Conservation (phyloP, 2,797 vertebrate species). For the Sitta carolinensis region DNA sequence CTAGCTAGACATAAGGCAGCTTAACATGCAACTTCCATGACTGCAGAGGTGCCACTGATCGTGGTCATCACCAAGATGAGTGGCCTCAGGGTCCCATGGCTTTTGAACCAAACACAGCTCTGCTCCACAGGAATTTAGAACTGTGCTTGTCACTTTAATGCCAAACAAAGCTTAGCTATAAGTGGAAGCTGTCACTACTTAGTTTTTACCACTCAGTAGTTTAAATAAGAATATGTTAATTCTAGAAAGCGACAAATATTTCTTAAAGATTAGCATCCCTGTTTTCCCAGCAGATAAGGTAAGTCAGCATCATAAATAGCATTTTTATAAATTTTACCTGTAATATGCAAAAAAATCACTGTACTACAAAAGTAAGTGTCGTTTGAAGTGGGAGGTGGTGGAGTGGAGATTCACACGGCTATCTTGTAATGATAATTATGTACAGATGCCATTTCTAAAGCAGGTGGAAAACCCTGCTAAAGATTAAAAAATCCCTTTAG, state of each 20-base stretch:
- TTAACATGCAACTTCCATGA: background rate
- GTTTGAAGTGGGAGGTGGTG: background rate
- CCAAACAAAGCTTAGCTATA: background rate
- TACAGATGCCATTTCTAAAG: background rate
- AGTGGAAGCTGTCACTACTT: background rate
- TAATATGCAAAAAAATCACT: accelerated
- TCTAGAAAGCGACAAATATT: background rate
- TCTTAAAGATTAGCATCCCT: background rate
- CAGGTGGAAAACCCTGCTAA: background rate
- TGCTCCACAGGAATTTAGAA: background rate
- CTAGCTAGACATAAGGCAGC: background rate
- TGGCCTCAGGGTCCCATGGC: too few relatives aligned
- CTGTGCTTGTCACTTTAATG: background rate
- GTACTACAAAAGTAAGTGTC: background rate
- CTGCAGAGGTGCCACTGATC: background rate
- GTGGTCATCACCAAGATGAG: accelerated
- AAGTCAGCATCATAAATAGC: background rate
- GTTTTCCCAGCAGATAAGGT: background rate
- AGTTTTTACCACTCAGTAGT: background rate
- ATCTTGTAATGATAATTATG: background rate
- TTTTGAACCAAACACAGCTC: background rate
- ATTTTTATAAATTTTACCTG: background rate
- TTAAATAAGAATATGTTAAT: background rate
- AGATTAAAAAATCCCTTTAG: background rate
- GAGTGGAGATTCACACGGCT: background rate